These are phyloP conservation scores for Oxycera nigricornis DNA, from an alignment of 2,888 invertebrate species.

Conservation along the genomic window DNA sequence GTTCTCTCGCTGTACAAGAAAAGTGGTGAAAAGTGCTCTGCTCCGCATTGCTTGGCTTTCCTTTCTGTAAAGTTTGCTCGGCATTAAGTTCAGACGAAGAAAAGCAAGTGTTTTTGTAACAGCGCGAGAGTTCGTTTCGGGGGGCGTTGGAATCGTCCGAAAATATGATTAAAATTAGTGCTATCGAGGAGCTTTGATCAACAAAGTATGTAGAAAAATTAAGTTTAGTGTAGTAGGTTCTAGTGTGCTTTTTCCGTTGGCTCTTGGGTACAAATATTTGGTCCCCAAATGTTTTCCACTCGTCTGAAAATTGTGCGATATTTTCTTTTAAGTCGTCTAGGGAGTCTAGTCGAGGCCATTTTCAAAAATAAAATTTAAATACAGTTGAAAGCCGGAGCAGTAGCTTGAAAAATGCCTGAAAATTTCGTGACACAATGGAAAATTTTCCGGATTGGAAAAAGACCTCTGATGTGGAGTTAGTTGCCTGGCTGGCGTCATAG, in stretches of 20 bases:
- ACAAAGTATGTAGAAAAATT: conserved; percentile 30
- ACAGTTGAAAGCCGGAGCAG: too few relatives aligned
- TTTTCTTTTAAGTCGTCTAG: not conserved
- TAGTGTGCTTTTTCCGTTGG: conserved; percentile 10
- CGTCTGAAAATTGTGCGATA: not conserved
- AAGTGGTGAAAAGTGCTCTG: conserved; percentile 24
- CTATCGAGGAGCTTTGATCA: conserved; percentile 35
- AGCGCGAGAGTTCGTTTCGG: conserved; percentile 1
- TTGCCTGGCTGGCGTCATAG: conserved; percentile 44
- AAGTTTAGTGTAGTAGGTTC: not conserved
- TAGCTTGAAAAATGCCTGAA: too few relatives aligned
- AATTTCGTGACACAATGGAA: not conserved
- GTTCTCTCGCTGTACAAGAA: conserved; percentile 19
- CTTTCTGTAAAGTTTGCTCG: conserved; percentile 20
- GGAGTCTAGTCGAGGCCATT: too few relatives aligned
- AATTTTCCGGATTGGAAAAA: conserved; percentile 2
- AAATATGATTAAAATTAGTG: conserved; percentile 37
- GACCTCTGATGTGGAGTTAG: not conserved
- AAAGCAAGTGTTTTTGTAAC: conserved; percentile 27
- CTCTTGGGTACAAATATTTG: not conserved
- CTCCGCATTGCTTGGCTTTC: not conserved
- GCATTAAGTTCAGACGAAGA: not conserved
- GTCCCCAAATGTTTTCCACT: not conserved
- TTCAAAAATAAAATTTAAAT: too few relatives aligned
- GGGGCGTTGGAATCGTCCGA: not conserved